phyloP scores from a whole-genome alignment of 1,140 invertebrate species.

The Maconellicoccus hirsutus region DNA sequence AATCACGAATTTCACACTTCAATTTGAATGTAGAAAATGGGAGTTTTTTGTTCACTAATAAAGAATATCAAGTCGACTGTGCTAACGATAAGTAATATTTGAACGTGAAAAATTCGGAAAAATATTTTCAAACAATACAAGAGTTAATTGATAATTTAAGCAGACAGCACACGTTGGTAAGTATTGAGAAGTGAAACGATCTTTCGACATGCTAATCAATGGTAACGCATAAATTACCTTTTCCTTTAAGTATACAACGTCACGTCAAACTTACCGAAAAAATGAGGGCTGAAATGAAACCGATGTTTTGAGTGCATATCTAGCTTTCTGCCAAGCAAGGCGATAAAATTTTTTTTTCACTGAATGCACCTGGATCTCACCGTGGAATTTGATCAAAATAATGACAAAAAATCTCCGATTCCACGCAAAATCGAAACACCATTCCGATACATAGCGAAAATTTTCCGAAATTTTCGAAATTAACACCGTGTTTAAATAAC shows the following conservation, averaged over 20 bases:
- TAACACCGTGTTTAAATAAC: neutral
- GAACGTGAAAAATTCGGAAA: too few relatives aligned
- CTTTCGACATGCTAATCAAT: too few relatives aligned
- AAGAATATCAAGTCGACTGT: too few relatives aligned
- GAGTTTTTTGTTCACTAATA: too few relatives aligned
- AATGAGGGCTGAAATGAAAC: constrained; percentile 20
- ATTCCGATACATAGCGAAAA: constrained; percentile 9
- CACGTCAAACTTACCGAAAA: constrained; percentile 12
- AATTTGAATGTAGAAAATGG: too few relatives aligned
- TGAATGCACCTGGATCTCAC: neutral
- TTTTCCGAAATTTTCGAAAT: constrained; percentile 7
- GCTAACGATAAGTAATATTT: too few relatives aligned
- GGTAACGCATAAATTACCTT: too few relatives aligned
- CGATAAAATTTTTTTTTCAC: constrained; percentile 14
- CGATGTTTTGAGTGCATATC: constrained; percentile 5
- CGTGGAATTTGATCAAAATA: neutral
- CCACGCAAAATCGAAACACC: neutral
- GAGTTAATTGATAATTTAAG: too few relatives aligned
- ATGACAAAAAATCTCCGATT: neutral
- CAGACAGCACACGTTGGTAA: too few relatives aligned
- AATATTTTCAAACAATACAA: too few relatives aligned
- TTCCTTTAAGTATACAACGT: neutral
- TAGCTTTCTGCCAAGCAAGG: constrained; percentile 12
- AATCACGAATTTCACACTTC: too few relatives aligned
- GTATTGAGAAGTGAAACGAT: too few relatives aligned